Evolutionary conservation across 2,113 vertebrate species (phyloP), one percentile per base, ranked within the genome.

Genomic region (Lycocorax pyrrhopterus): DNA sequence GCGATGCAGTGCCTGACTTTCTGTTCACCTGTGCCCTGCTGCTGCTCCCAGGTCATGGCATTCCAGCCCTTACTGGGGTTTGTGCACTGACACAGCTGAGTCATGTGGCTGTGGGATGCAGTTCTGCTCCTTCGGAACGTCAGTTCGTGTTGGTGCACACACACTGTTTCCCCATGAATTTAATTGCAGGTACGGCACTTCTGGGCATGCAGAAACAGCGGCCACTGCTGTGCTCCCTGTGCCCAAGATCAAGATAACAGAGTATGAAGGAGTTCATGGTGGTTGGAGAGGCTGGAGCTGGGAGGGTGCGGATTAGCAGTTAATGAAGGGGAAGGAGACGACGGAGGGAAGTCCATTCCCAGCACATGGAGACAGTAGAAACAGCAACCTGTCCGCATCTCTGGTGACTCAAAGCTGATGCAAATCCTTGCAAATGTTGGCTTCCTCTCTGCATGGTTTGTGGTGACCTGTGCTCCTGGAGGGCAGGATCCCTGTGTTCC

Each of bases 101-200:
- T 37, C 16, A 1, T 0, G 2, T 16, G 52, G 32, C 41, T 20
- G 33, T 21, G 30, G 55, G 76, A 52, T 4, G 27, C 44, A 33
- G 0, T 22, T 59, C 5, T 4, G 35, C 8, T 64, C n/a, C 64
- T 33, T 35, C 0, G 4, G 16, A 60, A 33, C 0, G 5, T 51
- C 63, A 16, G 13, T 33, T 32, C 0, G 0, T 78, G 52, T n/a
- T 21, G 47, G 13, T 39, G 60, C 56, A 30, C 10, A 23, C 13
- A 2, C 1, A 9, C 74, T 14, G 33, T 39, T 90, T n/a, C 56
- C 32, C 32, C 32, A 1, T 16, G 37, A 16, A 29, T 56, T 85
- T 33, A 64, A 46, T 8, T 64, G 68, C 79, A 81, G 67, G 35
- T 32, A 3, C 9, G 13, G 8, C 59, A 30, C 47, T 49, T 47